phyloP scores from a whole-genome alignment of 1,140 invertebrate genomes.

The Drosophila oshimai region DNA sequence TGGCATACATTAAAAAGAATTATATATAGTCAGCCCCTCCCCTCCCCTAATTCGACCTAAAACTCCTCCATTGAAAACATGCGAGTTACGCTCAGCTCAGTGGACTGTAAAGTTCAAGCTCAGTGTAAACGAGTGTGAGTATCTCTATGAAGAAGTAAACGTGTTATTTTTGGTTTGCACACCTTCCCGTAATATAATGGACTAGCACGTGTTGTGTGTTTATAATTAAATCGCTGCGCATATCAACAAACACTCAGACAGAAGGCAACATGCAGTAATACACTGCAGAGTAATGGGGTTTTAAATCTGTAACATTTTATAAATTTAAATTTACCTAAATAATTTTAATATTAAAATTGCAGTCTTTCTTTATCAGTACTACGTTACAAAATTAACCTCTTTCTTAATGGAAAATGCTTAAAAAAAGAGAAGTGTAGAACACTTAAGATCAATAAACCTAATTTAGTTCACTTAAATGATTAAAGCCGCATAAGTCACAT shows the following conservation, averaged over 20 bases:
- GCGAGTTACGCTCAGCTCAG: slow-evolving; percentile 27
- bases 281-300: slow-evolving; percentile 6
- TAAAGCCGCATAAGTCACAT: too few species aligned
- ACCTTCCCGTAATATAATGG: slow-evolving; percentile 51
- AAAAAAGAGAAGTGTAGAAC: too few species aligned
- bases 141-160: background rate
- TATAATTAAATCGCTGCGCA: slow-evolving; percentile 72
- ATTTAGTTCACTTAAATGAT: too few species aligned
- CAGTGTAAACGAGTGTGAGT: background rate
- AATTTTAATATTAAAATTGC: too few species aligned
- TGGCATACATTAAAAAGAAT: slow-evolving; percentile 36
- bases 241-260: slow-evolving; percentile 51
- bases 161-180: slow-evolving; percentile 66
- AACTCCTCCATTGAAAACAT: background rate
- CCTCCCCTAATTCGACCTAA: slow-evolving; percentile 15
- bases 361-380: too few species aligned
- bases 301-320: too few species aligned
- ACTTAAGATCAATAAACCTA: too few species aligned
- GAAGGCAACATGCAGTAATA: slow-evolving; percentile 1
- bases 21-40: slow-evolving; percentile 12
- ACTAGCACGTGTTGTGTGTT: slow-evolving; percentile 73
- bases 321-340: too few species aligned
- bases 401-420: too few species aligned
- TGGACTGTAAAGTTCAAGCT: slow-evolving; percentile 42
- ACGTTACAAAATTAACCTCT: too few species aligned